Conservation (phyloP, 2,888 invertebrate species). For the Stenodema calcarata region DNA sequence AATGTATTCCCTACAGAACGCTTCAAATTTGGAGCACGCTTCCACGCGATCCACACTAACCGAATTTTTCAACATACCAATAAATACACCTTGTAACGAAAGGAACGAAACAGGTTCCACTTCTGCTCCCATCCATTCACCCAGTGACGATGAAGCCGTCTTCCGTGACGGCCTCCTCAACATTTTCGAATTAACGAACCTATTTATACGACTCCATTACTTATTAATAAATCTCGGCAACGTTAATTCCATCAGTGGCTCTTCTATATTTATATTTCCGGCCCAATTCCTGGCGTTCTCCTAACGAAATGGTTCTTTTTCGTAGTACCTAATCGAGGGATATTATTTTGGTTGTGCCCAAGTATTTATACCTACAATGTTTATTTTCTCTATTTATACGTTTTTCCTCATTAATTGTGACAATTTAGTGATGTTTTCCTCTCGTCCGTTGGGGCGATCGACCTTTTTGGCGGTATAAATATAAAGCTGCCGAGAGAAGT, state of each 20-base stretch:
- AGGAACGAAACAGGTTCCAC: too few species aligned
- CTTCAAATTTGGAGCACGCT: too few species aligned
- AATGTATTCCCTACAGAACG: too few species aligned
- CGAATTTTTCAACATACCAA: too few species aligned
- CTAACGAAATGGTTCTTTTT: not conserved
- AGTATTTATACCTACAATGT: too few species aligned
- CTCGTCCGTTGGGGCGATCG: not conserved
- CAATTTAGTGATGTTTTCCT: not conserved
- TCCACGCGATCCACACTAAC: too few species aligned
- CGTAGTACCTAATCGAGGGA: not conserved
- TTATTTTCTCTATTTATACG: too few species aligned
- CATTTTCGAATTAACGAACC: not conserved
- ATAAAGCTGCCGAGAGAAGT: not conserved
- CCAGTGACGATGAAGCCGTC: too few species aligned
- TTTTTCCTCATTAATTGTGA: not conserved
- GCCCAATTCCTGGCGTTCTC: not conserved
- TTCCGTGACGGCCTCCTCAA: too few species aligned
- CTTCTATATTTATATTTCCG: not conserved
- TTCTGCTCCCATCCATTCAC: too few species aligned
- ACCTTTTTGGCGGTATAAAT: not conserved
- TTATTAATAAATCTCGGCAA: not conserved
- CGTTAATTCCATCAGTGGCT: not conserved
- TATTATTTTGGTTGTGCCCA: not conserved
- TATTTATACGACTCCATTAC: not conserved
- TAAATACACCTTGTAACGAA: too few species aligned